Percentiles rank a stretch among this genome's conserved stretches.
Conservation (phyloP, 2,113 vertebrate genomes). For the Paramormyrops kingsleyae region DNA sequence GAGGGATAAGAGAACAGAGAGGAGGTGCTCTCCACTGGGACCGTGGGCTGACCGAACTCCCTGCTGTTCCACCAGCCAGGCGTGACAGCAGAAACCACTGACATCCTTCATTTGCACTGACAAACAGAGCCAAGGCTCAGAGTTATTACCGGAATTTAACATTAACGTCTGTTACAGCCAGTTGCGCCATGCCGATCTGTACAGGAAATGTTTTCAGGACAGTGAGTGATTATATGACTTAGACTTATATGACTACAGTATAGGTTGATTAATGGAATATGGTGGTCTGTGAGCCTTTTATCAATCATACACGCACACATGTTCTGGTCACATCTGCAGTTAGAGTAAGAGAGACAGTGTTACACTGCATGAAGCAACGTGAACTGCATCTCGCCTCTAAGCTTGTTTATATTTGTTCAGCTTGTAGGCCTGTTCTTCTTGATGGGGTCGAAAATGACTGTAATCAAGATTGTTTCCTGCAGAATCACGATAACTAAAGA, state of each 20-base stretch:
- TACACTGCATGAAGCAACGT: background rate
- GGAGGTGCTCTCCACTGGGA: slow-evolving; percentile 23
- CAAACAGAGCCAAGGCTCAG: slow-evolving; percentile 22
- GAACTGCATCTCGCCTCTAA: background rate
- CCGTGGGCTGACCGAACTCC: slow-evolving; percentile 39
- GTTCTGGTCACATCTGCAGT: background rate
- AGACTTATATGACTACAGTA: slow-evolving; percentile 17
- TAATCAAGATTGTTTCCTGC: background rate
- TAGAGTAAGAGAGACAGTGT: background rate
- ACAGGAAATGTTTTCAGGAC: slow-evolving; percentile 26
- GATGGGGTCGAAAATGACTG: background rate
- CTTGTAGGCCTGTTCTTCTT: background rate
- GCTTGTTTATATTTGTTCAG: background rate
- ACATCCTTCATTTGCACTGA: slow-evolving; percentile 39
- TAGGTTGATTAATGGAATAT: background rate
- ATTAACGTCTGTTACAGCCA: slow-evolving; percentile 29
- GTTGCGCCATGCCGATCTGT: slow-evolving; percentile 11
- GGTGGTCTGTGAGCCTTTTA: background rate
- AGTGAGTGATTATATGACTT: slow-evolving; percentile 12
- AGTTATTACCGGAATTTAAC: slow-evolving; percentile 25
- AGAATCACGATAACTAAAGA: background rate
- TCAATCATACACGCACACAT: background rate
- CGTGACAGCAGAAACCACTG: slow-evolving; percentile 41
- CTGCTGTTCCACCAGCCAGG: slow-evolving; percentile 46
- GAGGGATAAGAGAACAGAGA: slow-evolving; percentile 34